Evolutionary conservation across 2,888 invertebrate genomes (phyloP).

Genomic region (Dicranocentrus wangi): DNA sequence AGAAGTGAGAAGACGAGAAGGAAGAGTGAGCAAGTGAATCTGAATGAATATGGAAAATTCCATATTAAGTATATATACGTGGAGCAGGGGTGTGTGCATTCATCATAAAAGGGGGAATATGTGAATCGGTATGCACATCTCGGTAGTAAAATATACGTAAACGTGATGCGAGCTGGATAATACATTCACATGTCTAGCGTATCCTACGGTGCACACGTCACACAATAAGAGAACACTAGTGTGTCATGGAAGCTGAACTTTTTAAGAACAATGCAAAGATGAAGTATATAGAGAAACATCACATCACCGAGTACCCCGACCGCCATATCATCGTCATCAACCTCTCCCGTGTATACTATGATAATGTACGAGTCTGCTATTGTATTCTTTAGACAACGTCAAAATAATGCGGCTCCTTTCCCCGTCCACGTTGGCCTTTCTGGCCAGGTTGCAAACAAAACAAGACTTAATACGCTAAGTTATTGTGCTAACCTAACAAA

Average conservation of each 20-base stretch:
- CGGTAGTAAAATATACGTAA: no score
- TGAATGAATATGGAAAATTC: no score
- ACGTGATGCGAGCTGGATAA: no score
- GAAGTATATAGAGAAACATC: background rate
- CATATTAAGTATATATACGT: no score
- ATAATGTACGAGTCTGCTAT: no score
- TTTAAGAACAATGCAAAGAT: background rate
- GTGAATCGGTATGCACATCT: no score
- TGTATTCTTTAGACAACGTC: conserved; percentile 5
- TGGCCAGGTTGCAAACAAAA: conserved; percentile 56
- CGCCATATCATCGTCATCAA: conserved; percentile 5
- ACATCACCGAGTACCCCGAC: background rate
- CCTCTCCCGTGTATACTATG: no score
- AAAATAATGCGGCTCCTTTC: conserved; percentile 22
- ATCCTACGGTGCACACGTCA: no score
- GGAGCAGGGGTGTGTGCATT: no score
- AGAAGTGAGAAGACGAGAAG: background rate
- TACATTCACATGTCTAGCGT: no score
- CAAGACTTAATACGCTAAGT: conserved; percentile 42
- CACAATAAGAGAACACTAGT: background rate
- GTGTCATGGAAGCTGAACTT: background rate
- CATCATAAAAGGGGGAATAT: no score
- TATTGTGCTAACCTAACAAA: conserved; percentile 53
- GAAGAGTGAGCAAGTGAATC: background rate
- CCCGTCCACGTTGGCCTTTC: conserved; percentile 33